phyloP scores from a whole-genome alignment of 2,113 vertebrate genomes.

The Notarius quadriscutis region DNA sequence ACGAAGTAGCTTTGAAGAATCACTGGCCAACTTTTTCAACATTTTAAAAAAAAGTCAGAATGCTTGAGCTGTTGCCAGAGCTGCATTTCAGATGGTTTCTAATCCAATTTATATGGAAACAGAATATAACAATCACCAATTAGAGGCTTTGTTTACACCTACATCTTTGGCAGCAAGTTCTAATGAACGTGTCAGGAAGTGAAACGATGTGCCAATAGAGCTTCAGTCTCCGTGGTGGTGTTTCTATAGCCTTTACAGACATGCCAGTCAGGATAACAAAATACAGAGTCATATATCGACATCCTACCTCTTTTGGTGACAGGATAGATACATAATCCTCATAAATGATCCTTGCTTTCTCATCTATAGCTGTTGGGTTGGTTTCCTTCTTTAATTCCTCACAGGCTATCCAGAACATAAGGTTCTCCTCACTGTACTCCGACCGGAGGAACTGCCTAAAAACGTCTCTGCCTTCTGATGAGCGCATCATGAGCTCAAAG shows the following conservation, averaged over 20 bases:
- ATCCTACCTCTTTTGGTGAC: constrained; percentile 94
- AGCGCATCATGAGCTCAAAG: constrained; percentile 98
- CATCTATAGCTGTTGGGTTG: constrained; percentile 81
- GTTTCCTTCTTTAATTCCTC: constrained; percentile 94
- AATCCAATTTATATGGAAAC: background rate
- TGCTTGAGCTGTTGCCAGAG: background rate
- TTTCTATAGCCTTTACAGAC: background rate
- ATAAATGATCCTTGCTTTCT: constrained; percentile 94
- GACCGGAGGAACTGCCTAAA: constrained; percentile 95
- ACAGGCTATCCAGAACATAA: constrained; percentile 97
- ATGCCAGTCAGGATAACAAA: background rate
- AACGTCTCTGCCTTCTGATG: constrained; percentile 86
- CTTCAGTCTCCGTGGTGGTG: too few species aligned
- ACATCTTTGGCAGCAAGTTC: background rate
- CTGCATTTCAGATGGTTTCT: background rate
- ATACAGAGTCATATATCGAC: background rate
- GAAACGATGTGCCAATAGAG: background rate
- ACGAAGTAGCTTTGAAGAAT: background rate
- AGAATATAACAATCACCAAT: background rate
- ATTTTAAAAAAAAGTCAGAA: background rate
- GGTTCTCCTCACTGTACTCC: constrained; percentile 98
- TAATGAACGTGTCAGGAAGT: constrained; percentile 6
- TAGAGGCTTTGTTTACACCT: background rate
- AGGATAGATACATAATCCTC: constrained; percentile 99
- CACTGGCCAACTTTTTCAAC: background rate